Evolutionary conservation across 2,113 vertebrate genomes (phyloP), one percentile per base, ranked within the genome.

Genomic region (Callipepla squamata): DNA sequence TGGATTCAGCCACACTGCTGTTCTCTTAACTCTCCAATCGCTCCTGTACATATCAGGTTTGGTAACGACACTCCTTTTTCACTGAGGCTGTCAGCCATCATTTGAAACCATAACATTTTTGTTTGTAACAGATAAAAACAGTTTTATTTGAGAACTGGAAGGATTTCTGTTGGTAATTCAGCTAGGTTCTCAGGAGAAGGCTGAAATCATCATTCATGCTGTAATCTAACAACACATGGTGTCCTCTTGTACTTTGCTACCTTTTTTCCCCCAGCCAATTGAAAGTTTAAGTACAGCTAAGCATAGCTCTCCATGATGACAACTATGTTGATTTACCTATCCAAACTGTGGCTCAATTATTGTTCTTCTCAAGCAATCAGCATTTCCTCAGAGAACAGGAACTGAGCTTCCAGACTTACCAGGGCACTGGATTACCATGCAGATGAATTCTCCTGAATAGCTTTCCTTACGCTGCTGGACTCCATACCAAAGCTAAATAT

Each of bases 241-340:
- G 1, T 30, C 76, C 89, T 53, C 75, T 70, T 32, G 40, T 3
- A 74, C 47, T 48, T 84, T 83, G 83, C 77, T n/a, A 87, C 44
- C 40, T 25, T 58, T 55, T 85, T 61, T 25, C 2, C 32, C 5
- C 26, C 28, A 61, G 63, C 62, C 62, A 94, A 45, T 44, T 50
- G 87, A 92, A 85, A 92, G 80, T 73, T 42, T 22, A 87, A 80
- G 55, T 53, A 92, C 30, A 95, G 48, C 5, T 73, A 80, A 78
- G 77, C 9, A 42, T 34, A 50, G 80, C 68, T 90, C 50, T 19
- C 2, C 1, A 92, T 89, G 59, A 76, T 34, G 28, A 87, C 6
- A 45, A 42, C n/a, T 38, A 19, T 79, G 28, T 47, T 48, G 6
- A 42, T 23, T 89, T 70, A 70, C 16, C 74, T 68, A 73, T 44